Base-by-base conservation (phyloP, 2,797 vertebrate species). In the Lithobates sylvaticus region DNA sequence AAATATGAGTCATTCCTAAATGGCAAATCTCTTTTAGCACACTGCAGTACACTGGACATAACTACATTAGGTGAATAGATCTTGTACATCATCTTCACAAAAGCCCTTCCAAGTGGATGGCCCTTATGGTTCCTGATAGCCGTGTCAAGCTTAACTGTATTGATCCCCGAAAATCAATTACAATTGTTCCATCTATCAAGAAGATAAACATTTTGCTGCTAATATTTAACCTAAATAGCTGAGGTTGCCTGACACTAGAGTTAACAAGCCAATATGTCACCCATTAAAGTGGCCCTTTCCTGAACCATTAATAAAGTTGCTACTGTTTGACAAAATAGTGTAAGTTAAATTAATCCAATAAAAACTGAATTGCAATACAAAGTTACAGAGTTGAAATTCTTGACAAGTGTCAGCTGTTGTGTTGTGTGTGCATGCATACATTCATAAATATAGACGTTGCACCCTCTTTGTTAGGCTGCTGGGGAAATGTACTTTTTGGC, bases 101-200 rank as follows among this genome's bases (percentile, higher is more conserved):
- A 8, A 23, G 54, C 54, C 54, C 54, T 61, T 23, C 21, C 5
- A 23, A 61, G 1, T 61, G 54, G 54, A 61, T 5, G 54, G 10
- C 21, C 54, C 21, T 23, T 61, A 23, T 18, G 54, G 6, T 23
- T 61, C 10, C 54, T 61, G 54, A 61, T 61, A 61, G 54, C 54
- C 1, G 54, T 61, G 54, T 61, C 54, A 61, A 61, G 21, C 54
- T 32, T 32, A 84, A 58, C 15, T 74, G 69, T 84, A 78, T 58
- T 4, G 58, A 27, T 42, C 78, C 65, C 79, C 68, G 85, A 74
- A 39, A 87, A 82, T 16, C 58, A 21, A 36, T 73, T 39, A 32
- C 15, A 50, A 72, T 42, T 29, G 39, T 86, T 69, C 76, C 10
- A 78, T 15, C 2, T 29, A 71, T 73, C 50, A 32, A 76, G 1